Conservation (phyloP, 1,140 invertebrate genomes). For the Meloidogyne hapla region DNA sequence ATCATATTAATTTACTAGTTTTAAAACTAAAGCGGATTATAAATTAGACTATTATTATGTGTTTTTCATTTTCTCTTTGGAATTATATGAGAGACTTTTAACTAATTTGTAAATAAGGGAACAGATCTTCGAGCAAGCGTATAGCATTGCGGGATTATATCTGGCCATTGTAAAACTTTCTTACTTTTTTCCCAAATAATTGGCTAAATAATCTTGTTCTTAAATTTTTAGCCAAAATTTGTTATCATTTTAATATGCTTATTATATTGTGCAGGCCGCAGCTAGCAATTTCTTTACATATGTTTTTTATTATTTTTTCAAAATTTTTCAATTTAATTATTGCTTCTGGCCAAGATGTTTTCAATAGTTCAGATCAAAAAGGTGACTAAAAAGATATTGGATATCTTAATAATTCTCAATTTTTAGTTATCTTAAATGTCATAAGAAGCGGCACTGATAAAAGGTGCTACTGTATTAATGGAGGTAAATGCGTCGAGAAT, state of each 20-base stretch:
- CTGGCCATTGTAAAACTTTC: too few relatives aligned
- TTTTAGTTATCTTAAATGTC: too few relatives aligned
- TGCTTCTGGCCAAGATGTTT: background rate
- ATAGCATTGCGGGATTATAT: too few relatives aligned
- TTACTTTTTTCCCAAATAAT: too few relatives aligned
- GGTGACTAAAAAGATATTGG: too few relatives aligned
- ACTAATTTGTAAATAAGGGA: too few relatives aligned
- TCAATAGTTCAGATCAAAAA: too few relatives aligned
- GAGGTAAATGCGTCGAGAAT: slow-evolving; percentile 19
- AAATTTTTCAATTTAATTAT: background rate
- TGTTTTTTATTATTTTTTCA: background rate
- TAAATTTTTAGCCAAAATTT: background rate
- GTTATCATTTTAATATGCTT: background rate
- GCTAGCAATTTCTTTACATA: background rate
- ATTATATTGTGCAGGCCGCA: background rate
- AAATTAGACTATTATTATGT: background rate
- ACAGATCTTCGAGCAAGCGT: too few relatives aligned
- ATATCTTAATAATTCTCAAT: too few relatives aligned
- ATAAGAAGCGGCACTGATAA: too few relatives aligned
- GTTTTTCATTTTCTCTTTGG: background rate
- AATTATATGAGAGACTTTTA: too few relatives aligned
- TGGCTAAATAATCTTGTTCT: background rate
- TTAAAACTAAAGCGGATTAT: background rate
- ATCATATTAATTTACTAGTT: background rate
- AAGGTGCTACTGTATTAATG: slow-evolving; percentile 31